Conservation (phyloP, 2,888 invertebrate species). For the Sisyra nigra region DNA sequence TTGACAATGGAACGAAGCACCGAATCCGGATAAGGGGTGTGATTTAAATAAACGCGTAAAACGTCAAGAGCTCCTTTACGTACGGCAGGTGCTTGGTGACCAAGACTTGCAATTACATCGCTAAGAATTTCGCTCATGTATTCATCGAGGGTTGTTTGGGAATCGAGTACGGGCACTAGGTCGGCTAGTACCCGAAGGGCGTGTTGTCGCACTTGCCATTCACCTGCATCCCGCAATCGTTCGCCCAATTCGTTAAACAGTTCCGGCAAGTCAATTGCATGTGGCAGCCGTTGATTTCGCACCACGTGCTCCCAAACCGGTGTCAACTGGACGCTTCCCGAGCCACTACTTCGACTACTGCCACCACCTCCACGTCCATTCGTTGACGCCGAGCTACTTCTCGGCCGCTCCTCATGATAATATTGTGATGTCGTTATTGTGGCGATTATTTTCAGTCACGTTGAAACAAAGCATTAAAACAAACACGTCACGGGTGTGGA, state of each 20-base stretch:
- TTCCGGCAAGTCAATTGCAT: conserved; percentile 34
- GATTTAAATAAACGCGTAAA: conserved; percentile 51
- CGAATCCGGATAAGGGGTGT: conserved; percentile 49
- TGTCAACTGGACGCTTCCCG: conserved; percentile 30
- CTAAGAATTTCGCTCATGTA: conserved; percentile 45
- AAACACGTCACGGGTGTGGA: no score
- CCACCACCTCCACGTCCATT: neutral
- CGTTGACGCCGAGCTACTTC: no score
- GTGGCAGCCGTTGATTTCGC: conserved; percentile 54
- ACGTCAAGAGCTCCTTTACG: conserved; percentile 66
- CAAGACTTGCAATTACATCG: conserved; percentile 61
- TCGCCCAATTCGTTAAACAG: conserved; percentile 57
- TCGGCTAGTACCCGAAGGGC: conserved; percentile 65
- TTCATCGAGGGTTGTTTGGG: conserved; percentile 34
- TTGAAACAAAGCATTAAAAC: no score
- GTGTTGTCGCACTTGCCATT: conserved; percentile 73
- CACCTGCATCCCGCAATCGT: conserved; percentile 51
- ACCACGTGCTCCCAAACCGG: conserved; percentile 70
- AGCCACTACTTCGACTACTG: neutral
- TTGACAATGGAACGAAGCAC: conserved; percentile 47
- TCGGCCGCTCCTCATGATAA: no score
- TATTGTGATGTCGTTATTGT: no score
- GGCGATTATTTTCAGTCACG: no score
- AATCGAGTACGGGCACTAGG: conserved; percentile 53
- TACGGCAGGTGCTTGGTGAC: conserved; percentile 65